Evolutionary conservation across 30 jellyfish, hydroid and myxozoan genomes (phyloP), one percentile per base, ranked within the genome.

Genomic region (Aurelia coerulea): DNA sequence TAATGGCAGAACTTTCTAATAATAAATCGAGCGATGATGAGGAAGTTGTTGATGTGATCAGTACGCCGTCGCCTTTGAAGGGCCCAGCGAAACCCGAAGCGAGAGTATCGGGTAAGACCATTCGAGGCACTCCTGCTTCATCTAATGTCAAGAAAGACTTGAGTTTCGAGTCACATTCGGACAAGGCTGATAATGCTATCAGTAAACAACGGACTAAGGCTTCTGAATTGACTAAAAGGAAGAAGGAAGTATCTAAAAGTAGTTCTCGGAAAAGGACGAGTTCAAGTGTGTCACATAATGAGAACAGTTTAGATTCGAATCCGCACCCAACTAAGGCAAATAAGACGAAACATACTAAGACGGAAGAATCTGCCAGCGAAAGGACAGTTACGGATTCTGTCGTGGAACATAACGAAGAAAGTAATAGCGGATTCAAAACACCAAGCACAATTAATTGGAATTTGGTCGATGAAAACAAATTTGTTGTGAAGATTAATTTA

Each of bases 11-110:
- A 35, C 33, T 76, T 5, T 33, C 80, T 33, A 78, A 63, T 51
- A 71, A 83, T 35, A 37, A 64, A 49, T 56, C 86, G 23, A 83
- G 86, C 77, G 92, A 83, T 16, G 80, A 58, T 41, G 92, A 83
- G 54, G 92, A 83, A 62, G 58, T 49, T 12, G 74, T 72, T 58
- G 92, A 83, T 62, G 86, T 83, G 29, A 76, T 83, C 32, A 67
- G 86, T 13, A 83, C 92, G 7, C 92, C 86, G n/a, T 83, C 92
- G 39, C 92, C 92, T 6, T 34, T 71, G 4, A 80, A 80, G 23
- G 2, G 65, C 17, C 37, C 76, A 7, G 10, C 46, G 56, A 46
- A 46, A 46, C 56, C 56, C 14, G 86, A 83, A 33, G 86, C 80
- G 1, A 54, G 82, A 49, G 86, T 70, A 8, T 83, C 92, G 6